phyloP scores from a whole-genome alignment of 2,888 invertebrate genomes.

The Erynnis tages region DNA sequence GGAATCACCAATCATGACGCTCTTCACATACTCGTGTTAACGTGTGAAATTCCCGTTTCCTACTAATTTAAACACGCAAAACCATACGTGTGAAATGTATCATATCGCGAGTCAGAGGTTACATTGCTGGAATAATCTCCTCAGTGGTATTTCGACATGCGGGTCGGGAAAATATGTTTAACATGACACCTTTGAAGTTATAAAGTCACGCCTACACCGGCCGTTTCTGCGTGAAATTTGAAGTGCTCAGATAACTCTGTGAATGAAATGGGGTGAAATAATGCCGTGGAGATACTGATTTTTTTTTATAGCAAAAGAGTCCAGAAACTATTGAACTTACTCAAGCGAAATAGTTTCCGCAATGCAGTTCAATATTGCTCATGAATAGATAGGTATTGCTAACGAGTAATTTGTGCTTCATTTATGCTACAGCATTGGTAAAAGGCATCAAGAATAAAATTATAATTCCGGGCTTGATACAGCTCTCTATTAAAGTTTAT shows the following conservation, averaged over 20 bases:
- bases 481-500: too few species aligned
- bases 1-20: neutral
- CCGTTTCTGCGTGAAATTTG: neutral
- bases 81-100: neutral
- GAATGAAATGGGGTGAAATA: neutral
- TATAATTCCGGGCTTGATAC: too few species aligned
- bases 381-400: slow-evolving; percentile 22
- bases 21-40: neutral
- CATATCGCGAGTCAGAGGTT: slow-evolving; percentile 11
- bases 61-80: slow-evolving; percentile 10
- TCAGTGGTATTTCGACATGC: neutral
- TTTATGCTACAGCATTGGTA: neutral
- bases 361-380: slow-evolving; percentile 11
- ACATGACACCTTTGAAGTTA: slow-evolving; percentile 2
- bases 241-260: neutral
- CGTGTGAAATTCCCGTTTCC: neutral
- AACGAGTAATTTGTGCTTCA: slow-evolving; percentile 13
- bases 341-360: slow-evolving; percentile 11
- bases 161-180: neutral
- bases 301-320: slow-evolving; percentile 4
- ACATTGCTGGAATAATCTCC: slow-evolving; percentile 18
- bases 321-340: slow-evolving; percentile 5
- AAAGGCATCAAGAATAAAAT: too few species aligned
- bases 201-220: neutral
- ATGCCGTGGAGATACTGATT: neutral